A percentile compares a stretch with the other conserved stretches of the same genome.
These are phyloP conservation scores for Macropodus opercularis DNA, from an alignment of 2,797 vertebrate species.

Conservation along the genomic window DNA sequence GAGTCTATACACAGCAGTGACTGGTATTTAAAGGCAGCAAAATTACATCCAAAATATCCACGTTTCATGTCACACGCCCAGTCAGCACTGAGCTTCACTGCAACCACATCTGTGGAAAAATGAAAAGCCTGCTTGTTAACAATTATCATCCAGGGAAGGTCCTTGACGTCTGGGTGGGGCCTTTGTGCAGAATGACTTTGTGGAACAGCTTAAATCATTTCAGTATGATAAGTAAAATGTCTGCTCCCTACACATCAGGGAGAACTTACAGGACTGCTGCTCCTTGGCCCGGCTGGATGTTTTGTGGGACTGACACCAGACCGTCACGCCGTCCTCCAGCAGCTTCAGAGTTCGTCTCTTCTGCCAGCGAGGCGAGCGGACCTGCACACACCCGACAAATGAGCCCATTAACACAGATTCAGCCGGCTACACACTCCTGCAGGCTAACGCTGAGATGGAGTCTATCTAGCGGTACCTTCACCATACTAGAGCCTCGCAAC, in stretches of 20 bases:
- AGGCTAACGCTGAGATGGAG: not conserved
- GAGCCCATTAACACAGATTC: not conserved
- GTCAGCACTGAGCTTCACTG: conserved; percentile 3
- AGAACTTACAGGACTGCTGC: conserved; percentile 89
- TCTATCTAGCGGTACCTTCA: conserved; percentile 75
- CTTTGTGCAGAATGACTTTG: too few species aligned
- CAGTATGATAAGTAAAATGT: too few species aligned
- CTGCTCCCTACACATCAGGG: too few species aligned
- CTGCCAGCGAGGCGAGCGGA: conserved; percentile 85
- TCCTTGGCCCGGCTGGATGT: conserved; percentile 80
- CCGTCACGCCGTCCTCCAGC: conserved; percentile 88
- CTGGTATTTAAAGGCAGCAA: conserved; percentile 36
- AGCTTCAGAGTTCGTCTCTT: conserved; percentile 86
- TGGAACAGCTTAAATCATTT: too few species aligned
- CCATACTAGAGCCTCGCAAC: conserved; percentile 87
- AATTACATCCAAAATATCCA: conserved; percentile 40
- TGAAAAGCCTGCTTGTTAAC: not conserved
- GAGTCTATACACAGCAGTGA: conserved; percentile 17
- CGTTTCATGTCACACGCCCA: conserved; percentile 49
- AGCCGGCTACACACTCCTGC: too few species aligned
- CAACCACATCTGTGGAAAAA: not conserved
- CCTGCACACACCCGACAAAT: conserved; percentile 50
- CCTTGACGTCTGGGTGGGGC: conserved; percentile 13
- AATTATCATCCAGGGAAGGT: not conserved
- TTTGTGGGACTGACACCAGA: conserved; percentile 89